Base-by-base conservation (phyloP, 2,113 vertebrate species). In the Sinocyclocheilus rhinocerous region DNA sequence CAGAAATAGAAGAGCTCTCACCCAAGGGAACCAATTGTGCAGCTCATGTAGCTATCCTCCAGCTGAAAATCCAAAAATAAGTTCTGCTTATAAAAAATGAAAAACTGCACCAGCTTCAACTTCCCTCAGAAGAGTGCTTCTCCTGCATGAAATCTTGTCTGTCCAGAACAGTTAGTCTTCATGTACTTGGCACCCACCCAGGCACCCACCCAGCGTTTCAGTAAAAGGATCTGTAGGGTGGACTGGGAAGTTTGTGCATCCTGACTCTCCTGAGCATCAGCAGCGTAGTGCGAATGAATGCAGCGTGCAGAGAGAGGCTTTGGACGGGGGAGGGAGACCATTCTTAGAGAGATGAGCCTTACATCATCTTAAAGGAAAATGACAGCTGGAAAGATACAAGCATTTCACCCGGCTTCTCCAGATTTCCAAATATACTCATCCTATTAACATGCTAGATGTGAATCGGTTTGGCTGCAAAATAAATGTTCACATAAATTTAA, bases 341-440 rank as follows among this genome's bases (percentile, higher is more conserved):
- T 93, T 95, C 95, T 95, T 94, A 92, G 94, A 94, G 95, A 96
- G 94, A 94, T 88, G 93, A 94, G 95, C 95, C 96, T 97, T 97
- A 97, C 96, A 97, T 98, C 97, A 98, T 97, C 97, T 97, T 97
- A 97, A 97, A 97, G 97, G 95, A 96, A 95, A 96, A 97, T 91
- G 91, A 93, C 93, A 95, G 93, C 93, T 92, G 88, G 90, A 92
- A 85, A 86, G 57, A 73, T 73, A 73, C 72, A 85, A 67, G 55
- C 70, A 9, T 73, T 36, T 16, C 52, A 80, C 63, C 81, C 65
- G 75, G 50, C 24, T 76, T 61, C 78, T 63, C n/a, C 12, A 63
- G 4, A n/a, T 26, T 33, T 7, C 22, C 39, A n/a, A 29, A 20
- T n/a, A 86, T n/a, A 22, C 11, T 52, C 6, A 0, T n/a, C 26